Evolutionary conservation across 2,888 invertebrate species (phyloP).

Genomic region (Tridacna crocea): DNA sequence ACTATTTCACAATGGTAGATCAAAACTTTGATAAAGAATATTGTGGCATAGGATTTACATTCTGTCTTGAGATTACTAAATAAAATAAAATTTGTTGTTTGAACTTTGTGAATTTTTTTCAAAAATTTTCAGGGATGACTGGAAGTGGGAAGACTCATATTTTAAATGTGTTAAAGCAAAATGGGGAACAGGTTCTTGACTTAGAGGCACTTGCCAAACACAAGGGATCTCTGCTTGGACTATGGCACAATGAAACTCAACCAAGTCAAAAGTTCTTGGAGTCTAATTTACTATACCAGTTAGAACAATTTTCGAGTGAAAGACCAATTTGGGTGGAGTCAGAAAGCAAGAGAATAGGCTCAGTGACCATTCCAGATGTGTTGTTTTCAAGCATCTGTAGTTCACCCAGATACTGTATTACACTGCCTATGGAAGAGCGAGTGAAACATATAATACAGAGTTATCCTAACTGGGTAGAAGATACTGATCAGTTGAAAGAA

Average conservation of each 20-base stretch:
- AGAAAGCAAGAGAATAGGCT: constrained; percentile 71
- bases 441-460: constrained; percentile 66
- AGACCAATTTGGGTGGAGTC: constrained; percentile 73
- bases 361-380: constrained; percentile 52
- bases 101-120: not conserved
- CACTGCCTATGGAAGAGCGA: constrained; percentile 67
- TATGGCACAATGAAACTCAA: constrained; percentile 67
- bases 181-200: constrained; percentile 72
- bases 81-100: too few relatives aligned
- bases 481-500: constrained; percentile 55
- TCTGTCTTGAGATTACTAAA: too few relatives aligned
- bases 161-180: constrained; percentile 53
- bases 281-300: constrained; percentile 50
- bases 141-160: constrained; percentile 72
- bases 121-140: constrained; percentile 66
- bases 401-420: constrained; percentile 61
- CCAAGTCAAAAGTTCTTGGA: constrained; percentile 71
- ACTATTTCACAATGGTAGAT: too few relatives aligned
- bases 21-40: too few relatives aligned
- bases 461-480: constrained; percentile 68
- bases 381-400: constrained; percentile 61
- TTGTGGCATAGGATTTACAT: too few relatives aligned
- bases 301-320: constrained; percentile 49
- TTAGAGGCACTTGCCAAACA: constrained; percentile 73
- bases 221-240: constrained; percentile 72